Conservation (phyloP, 2,797 vertebrate genomes). For the Notoglanidium macrostoma region DNA sequence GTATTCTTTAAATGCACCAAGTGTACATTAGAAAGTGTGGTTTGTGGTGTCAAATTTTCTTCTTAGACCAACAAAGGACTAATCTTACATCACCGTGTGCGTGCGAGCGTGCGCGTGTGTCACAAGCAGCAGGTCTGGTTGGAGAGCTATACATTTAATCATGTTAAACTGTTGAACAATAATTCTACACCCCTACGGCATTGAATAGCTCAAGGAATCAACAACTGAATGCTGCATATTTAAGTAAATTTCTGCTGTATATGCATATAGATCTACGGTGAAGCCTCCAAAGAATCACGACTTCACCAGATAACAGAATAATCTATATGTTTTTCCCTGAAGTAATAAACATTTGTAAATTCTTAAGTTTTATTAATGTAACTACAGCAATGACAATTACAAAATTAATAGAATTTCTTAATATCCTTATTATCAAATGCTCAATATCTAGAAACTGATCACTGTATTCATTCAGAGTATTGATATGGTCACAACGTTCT, state of each 20-base stretch:
- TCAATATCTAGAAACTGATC: neutral
- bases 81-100: neutral
- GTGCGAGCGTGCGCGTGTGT: too few species aligned
- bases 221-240: neutral
- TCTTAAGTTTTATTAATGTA: neutral
- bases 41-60: neutral
- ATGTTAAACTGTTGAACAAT: too few species aligned
- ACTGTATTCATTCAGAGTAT: neutral
- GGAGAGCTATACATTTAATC: too few species aligned
- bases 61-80: neutral
- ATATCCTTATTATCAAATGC: neutral
- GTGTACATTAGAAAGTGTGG: neutral
- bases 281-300: neutral
- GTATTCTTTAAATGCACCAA: neutral
- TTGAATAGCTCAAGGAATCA: too few species aligned
- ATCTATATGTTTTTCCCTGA: neutral
- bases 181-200: too few species aligned
- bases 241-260: neutral
- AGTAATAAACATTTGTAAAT: neutral
- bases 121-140: too few species aligned
- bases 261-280: neutral
- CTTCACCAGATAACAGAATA: neutral
- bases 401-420: neutral
- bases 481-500: neutral
- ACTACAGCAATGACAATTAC: neutral